A percentile compares a stretch with the other conserved stretches of the same genome.
Conservation (phyloP, 2,797 vertebrate genomes). For the Leptoclinus maculatus region DNA sequence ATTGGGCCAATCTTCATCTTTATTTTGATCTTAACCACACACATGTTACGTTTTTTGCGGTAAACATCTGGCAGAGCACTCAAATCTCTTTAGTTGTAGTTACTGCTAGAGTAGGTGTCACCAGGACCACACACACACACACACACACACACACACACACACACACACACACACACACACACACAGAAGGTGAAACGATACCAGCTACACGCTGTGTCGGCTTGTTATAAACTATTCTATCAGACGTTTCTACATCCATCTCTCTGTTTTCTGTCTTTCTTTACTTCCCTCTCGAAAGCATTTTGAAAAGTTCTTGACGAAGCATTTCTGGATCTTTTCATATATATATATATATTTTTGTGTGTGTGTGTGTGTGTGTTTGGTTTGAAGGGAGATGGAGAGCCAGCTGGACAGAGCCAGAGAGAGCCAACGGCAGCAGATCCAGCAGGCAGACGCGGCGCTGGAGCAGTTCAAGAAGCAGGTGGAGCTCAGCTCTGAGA, state of each 20-base stretch:
- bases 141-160: not conserved
- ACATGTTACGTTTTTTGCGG: not conserved
- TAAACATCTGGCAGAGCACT: not conserved
- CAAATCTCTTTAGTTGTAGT: not conserved
- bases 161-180: not conserved
- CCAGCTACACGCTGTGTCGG: not conserved
- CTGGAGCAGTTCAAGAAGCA: constrained; percentile 96
- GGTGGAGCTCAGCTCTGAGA: constrained; percentile 94
- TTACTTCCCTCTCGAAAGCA: not conserved
- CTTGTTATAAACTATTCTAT: not conserved
- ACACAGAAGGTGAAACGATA: not conserved
- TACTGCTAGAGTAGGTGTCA: not conserved
- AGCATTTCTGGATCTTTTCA: constrained; percentile 21
- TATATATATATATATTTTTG: not conserved
- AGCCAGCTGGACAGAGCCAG: constrained; percentile 87
- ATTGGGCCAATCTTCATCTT: not conserved
- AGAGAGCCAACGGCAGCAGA: constrained; percentile 90
- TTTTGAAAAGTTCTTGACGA: constrained; percentile 19
- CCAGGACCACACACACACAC: not conserved
- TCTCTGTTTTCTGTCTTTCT: constrained; percentile 1
- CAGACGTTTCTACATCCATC: not conserved
- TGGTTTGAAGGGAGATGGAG: constrained; percentile 89
- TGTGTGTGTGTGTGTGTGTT: constrained; percentile 41
- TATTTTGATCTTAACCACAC: not conserved
- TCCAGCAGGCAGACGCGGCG: constrained; percentile 91